Evolutionary conservation across 2,113 vertebrate species (phyloP).

Genomic region (Amphiprion ocellaris): DNA sequence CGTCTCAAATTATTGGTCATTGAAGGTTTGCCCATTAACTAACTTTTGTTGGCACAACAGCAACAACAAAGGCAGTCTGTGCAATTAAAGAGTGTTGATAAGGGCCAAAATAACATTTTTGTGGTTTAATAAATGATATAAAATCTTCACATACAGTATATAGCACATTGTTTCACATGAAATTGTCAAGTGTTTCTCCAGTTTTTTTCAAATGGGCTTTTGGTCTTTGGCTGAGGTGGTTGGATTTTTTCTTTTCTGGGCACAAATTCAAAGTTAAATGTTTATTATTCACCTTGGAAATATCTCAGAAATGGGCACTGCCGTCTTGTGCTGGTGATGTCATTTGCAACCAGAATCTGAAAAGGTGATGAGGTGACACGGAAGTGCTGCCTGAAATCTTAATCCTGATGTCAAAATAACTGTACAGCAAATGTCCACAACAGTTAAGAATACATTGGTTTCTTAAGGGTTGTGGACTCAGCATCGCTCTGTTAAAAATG

Average conservation of each 20-base stretch:
- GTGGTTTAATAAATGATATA: slow-evolving; percentile 46
- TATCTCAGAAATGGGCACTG: neutral
- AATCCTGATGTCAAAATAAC: too few species aligned
- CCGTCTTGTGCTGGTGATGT: neutral
- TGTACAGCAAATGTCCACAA: too few species aligned
- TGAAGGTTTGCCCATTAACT: slow-evolving; percentile 55
- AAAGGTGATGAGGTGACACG: neutral
- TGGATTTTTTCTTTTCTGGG: slow-evolving; percentile 4
- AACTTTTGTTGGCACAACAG: slow-evolving; percentile 44
- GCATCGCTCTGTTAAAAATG: too few species aligned
- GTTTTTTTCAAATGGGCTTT: slow-evolving; percentile 34
- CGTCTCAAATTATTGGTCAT: slow-evolving; percentile 51
- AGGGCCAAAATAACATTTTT: slow-evolving; percentile 37
- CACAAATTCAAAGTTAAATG: slow-evolving; percentile 12
- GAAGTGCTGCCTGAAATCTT: too few species aligned
- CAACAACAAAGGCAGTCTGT: slow-evolving; percentile 37
- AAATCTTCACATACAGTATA: slow-evolving; percentile 35
- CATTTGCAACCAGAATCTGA: neutral
- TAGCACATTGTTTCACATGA: slow-evolving; percentile 25
- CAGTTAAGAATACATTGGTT: too few species aligned
- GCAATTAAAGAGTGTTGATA: slow-evolving; percentile 22
- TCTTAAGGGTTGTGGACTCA: too few species aligned
- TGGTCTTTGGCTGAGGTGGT: slow-evolving; percentile 11
- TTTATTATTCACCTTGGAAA: neutral
- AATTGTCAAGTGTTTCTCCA: slow-evolving; percentile 5